Evolutionary conservation across 2,113 vertebrate species (phyloP).

Genomic region (Leucosticte australis): DNA sequence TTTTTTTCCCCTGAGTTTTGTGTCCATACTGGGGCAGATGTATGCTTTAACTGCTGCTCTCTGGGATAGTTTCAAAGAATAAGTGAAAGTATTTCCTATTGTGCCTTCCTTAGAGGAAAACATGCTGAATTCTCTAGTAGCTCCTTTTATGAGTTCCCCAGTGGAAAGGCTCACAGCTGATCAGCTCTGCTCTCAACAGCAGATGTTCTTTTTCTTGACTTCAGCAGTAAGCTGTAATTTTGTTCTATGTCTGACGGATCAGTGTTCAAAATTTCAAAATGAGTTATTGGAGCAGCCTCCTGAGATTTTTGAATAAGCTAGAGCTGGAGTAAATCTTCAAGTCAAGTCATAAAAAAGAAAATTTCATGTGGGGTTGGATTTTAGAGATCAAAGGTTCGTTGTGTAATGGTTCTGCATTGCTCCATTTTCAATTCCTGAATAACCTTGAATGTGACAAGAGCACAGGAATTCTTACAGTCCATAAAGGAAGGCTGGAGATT

Average conservation of each 20-base stretch:
- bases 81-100: conserved; percentile 45
- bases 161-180: conserved; percentile 52
- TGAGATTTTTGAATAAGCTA: conserved; percentile 39
- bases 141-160: conserved; percentile 43
- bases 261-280: conserved; percentile 35
- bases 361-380: conserved; percentile 17
- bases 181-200: conserved; percentile 25
- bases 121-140: conserved; percentile 31
- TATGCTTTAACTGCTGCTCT: background rate
- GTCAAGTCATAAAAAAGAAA: conserved; percentile 28
- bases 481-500: conserved; percentile 19
- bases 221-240: conserved; percentile 44
- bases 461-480: conserved; percentile 1
- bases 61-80: background rate
- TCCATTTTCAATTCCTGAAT: conserved; percentile 41
- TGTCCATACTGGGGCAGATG: background rate
- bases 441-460: background rate
- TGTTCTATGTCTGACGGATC: conserved; percentile 30
- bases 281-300: conserved; percentile 39
- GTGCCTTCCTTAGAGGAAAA: conserved; percentile 1
- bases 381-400: conserved; percentile 43
- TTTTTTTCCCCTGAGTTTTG: background rate
- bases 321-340: conserved; percentile 54
- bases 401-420: conserved; percentile 22
- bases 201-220: conserved; percentile 62